Evolutionary conservation across 2,888 invertebrate species (phyloP).

Genomic region (Synanthedon tipuliformis): DNA sequence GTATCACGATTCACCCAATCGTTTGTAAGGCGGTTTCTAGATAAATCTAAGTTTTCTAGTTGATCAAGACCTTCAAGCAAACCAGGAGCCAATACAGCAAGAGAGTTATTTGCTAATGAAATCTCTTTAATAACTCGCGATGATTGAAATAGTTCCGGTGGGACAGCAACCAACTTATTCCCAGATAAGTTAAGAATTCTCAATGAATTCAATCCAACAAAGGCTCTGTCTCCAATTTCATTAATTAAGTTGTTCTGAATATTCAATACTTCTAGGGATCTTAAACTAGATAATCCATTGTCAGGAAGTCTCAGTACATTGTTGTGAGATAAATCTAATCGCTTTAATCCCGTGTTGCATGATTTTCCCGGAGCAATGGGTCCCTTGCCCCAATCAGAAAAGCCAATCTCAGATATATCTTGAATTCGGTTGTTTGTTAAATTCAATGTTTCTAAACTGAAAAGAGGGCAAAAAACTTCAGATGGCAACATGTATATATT

Average conservation of each 20-base stretch:
- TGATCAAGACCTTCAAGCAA: constrained; percentile 80
- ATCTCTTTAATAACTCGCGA: constrained; percentile 78
- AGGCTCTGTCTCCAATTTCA: constrained; percentile 79
- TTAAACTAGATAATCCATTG: constrained; percentile 76
- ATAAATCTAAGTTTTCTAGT: constrained; percentile 79
- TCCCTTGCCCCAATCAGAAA: constrained; percentile 78
- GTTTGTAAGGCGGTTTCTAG: constrained; percentile 78
- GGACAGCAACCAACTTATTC: constrained; percentile 82
- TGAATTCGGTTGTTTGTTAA: constrained; percentile 83
- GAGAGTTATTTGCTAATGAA: constrained; percentile 83
- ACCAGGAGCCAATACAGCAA: constrained; percentile 80
- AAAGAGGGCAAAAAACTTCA: constrained; percentile 79
- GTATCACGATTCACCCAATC: constrained; percentile 83
- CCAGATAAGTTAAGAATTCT: constrained; percentile 82
- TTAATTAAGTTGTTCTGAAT: constrained; percentile 82
- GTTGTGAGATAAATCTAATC: constrained; percentile 80
- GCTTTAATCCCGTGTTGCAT: constrained; percentile 77
- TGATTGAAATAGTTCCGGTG: constrained; percentile 81
- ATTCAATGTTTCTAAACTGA: constrained; percentile 76
- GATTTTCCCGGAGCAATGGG: constrained; percentile 76
- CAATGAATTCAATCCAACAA: constrained; percentile 77
- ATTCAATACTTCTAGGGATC: constrained; percentile 76
- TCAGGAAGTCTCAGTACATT: constrained; percentile 77
- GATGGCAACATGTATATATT: constrained; percentile 81
- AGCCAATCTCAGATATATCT: constrained; percentile 80